phyloP scores from a whole-genome alignment of 2,113 vertebrate genomes.

The Oryzias celebensis region DNA sequence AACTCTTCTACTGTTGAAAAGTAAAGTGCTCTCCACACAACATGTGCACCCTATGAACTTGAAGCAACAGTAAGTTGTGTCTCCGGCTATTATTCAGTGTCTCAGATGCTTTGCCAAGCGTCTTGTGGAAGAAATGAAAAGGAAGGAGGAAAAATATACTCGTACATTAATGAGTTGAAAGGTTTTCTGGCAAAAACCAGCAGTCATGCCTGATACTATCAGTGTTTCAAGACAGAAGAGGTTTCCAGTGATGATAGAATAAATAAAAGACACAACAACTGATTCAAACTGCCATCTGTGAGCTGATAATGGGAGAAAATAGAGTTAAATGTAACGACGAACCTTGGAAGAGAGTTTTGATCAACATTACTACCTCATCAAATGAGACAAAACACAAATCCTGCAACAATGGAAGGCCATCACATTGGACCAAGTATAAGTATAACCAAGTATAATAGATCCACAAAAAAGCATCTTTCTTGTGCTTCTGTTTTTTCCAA shows the following conservation, averaged over 20 bases:
- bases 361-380: conserved; percentile 43
- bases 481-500: not conserved
- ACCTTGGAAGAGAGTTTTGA: conserved; percentile 50
- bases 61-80: conserved; percentile 2
- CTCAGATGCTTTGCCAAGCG: conserved; percentile 1
- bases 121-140: conserved; percentile 17
- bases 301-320: conserved; percentile 56
- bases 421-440: too few relatives aligned
- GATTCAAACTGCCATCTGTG: conserved; percentile 47
- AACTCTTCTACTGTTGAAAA: not conserved
- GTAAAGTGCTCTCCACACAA: not conserved
- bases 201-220: conserved; percentile 61
- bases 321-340: conserved; percentile 51
- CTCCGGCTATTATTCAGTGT: conserved; percentile 15
- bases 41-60: conserved; percentile 10
- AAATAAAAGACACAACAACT: conserved; percentile 49
- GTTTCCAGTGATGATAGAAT: conserved; percentile 63
- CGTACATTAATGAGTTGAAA: conserved; percentile 58
- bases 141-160: conserved; percentile 6
- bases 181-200: conserved; percentile 57
- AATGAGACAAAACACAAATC: conserved; percentile 10
- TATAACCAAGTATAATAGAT: too few relatives aligned
- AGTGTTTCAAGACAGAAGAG: conserved; percentile 63
- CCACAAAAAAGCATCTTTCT: too few relatives aligned
- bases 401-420: not conserved